Conservation (phyloP, 2,797 vertebrate genomes). For the Anguilla anguilla region DNA sequence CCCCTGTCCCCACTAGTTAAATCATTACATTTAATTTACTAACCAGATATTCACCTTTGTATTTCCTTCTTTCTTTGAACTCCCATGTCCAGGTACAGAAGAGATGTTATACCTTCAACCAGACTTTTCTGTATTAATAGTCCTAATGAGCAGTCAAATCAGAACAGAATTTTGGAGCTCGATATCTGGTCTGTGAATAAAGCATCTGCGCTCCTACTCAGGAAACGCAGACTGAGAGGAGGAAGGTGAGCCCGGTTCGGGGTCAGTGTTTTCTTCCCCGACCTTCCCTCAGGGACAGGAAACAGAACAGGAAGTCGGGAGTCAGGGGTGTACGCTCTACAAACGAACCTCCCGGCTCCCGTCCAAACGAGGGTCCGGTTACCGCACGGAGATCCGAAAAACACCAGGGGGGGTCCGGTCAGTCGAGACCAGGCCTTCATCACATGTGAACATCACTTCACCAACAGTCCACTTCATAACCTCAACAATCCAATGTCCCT, state of each 20-base stretch:
- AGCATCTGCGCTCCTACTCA: constrained; percentile 37
- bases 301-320: constrained; percentile 48
- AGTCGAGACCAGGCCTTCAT: neutral
- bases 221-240: constrained; percentile 57
- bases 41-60: neutral
- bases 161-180: neutral
- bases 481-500: neutral
- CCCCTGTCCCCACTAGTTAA: constrained; percentile 13
- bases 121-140: neutral
- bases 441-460: neutral
- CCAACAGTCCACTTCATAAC: neutral
- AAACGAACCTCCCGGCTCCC: neutral
- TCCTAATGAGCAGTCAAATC: neutral
- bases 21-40: neutral
- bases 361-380: neutral
- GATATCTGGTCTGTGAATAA: neutral
- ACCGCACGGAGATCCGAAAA: neutral
- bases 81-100: neutral
- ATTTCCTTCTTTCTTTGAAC: neutral
- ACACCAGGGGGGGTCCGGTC: neutral
- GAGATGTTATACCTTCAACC: neutral
- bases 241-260: constrained; percentile 67
- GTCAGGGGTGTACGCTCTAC: constrained; percentile 26
- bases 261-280: constrained; percentile 50
- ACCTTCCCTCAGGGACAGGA: constrained; percentile 48